These are phyloP conservation scores for Rugalucina vietnamica DNA, from an alignment of 2,888 invertebrate species.

Conservation along the genomic window DNA sequence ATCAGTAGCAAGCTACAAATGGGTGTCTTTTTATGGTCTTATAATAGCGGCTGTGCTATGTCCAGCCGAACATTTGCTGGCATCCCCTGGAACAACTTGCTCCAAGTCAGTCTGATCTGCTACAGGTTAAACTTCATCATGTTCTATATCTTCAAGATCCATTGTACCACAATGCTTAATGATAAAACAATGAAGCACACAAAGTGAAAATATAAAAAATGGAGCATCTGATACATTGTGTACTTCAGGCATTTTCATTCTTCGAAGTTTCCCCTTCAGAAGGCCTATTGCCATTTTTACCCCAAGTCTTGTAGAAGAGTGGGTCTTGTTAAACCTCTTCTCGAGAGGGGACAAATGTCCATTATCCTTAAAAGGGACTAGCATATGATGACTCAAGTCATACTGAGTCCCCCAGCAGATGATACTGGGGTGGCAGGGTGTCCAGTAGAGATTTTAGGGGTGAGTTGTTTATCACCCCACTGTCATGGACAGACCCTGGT, in stretches of 20 bases:
- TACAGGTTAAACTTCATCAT: neutral
- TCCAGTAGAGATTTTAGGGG: constrained; percentile 1
- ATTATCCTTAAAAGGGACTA: constrained; percentile 57
- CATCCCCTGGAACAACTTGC: neutral
- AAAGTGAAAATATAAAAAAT: constrained; percentile 29
- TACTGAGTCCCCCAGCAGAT: constrained; percentile 55
- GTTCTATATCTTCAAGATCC: neutral
- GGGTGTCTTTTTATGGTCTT: too few relatives aligned
- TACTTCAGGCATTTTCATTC: constrained; percentile 49
- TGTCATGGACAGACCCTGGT: constrained; percentile 57
- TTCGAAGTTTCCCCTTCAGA: constrained; percentile 49
- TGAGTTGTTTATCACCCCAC: constrained; percentile 46
- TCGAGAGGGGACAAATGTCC: constrained; percentile 40
- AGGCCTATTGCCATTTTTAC: constrained; percentile 45
- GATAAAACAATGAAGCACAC: constrained; percentile 46
- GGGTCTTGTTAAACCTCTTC: constrained; percentile 41
- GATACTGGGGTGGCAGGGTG: constrained; percentile 9
- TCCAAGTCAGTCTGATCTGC: neutral
- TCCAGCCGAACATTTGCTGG: neutral
- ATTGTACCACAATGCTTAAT: neutral
- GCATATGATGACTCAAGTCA: constrained; percentile 23
- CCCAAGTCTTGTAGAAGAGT: constrained; percentile 36
- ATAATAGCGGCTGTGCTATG: too few relatives aligned
- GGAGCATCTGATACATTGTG: neutral
- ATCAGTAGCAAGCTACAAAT: too few relatives aligned